Evolutionary conservation across 2,113 vertebrate species (phyloP), one percentile per base, ranked within the genome.

Genomic region (Plotosus lineatus): DNA sequence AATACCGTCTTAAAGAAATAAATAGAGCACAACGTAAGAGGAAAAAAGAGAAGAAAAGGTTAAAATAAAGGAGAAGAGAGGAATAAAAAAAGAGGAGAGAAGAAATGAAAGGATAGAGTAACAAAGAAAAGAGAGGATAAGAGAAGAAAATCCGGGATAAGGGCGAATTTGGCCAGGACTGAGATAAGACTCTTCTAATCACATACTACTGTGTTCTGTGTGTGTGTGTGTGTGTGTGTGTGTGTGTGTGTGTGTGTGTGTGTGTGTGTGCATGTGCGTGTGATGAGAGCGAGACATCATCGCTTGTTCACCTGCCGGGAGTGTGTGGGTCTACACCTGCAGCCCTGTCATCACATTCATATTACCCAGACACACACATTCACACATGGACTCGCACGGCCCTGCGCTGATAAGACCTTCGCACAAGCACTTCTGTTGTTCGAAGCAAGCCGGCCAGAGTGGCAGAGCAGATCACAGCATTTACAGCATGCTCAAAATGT

Each of bases 311-410:
- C 85, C 85, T 82, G 76, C 74, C 61, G 23, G 76, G 50, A 71
- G 63, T 71, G 68, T 38, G 46, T 60, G 36, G 50, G 73, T 77
- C 68, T 77, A 82, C 83, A 84, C 83, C 79, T 83, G 83, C 82
- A 82, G 80, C 77, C 72, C 77, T 87, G 86, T 85, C 86, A 83
- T 83, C 86, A 87, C 79, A 69, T 81, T 83, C 73, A 61, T 77
- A 87, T 87, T 87, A 87, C 33, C 68, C 74, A 58, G 38, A 65
- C 73, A 82, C 69, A 82, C 69, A 77, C 80, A 50, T 58, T 79
- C 23, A 76, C 56, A 80, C 44, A 75, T 33, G 38, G 56, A 81
- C 75, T 40, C 82, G 40, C 46, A 74, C 85, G 69, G 82, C 53
- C 73, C 72, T 46, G 73, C 14, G 61, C 82, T 84, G 80, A 82